phyloP scores from a whole-genome alignment of 2,888 invertebrate species.

The Volucella bombylans region DNA sequence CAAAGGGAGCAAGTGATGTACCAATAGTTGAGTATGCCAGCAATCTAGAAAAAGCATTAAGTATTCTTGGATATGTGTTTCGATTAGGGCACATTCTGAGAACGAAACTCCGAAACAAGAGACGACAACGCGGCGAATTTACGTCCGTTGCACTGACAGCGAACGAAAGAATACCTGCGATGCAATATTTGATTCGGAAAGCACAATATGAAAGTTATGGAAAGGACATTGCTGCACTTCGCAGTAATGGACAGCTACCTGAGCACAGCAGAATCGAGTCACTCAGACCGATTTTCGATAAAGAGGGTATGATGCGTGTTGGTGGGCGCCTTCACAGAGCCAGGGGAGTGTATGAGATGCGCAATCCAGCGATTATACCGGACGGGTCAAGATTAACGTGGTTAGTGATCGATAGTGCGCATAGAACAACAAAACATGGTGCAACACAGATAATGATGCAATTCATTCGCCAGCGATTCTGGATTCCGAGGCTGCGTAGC shows the following conservation, averaged over 20 bases:
- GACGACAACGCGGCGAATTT: not conserved
- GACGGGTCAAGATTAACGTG: constrained; percentile 37
- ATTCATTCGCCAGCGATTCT: constrained; percentile 5
- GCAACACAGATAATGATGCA: not conserved
- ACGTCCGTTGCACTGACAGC: not conserved
- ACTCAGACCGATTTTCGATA: constrained; percentile 12
- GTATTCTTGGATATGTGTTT: no score
- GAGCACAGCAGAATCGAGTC: constrained; percentile 18
- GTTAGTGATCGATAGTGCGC: constrained; percentile 49
- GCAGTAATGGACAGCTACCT: not conserved
- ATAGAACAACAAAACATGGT: not conserved
- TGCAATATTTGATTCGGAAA: not conserved
- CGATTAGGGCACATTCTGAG: no score
- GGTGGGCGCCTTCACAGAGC: not conserved
- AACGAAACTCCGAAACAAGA: not conserved
- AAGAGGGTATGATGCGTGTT: not conserved
- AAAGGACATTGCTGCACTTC: not conserved
- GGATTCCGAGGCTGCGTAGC: constrained; percentile 18
- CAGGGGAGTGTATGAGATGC: not conserved
- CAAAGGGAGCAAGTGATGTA: no score
- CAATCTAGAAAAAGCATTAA: no score
- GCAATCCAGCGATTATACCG: constrained; percentile 52
- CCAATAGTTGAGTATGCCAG: no score
- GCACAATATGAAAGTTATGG: not conserved
- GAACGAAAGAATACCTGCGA: not conserved